These are phyloP conservation scores for Centropus bengalensis DNA, from an alignment of 2,113 vertebrate species.

Conservation along the genomic window DNA sequence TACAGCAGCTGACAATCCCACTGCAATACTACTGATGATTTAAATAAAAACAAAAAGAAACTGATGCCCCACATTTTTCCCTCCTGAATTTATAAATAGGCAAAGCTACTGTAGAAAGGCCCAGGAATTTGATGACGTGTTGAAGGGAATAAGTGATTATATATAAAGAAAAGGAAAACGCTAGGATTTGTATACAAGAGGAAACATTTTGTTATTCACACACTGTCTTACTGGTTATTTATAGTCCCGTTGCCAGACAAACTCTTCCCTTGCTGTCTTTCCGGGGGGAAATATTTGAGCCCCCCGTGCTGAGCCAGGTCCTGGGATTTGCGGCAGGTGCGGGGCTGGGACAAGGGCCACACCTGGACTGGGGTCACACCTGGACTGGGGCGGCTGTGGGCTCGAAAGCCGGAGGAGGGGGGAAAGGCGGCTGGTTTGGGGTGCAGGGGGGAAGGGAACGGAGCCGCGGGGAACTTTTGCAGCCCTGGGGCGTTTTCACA, in stretches of 20 bases:
- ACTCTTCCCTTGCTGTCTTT: neutral
- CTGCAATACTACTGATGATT: slow-evolving; percentile 50
- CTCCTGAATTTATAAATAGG: slow-evolving; percentile 1
- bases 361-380: neutral
- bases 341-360: neutral
- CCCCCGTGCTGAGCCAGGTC: neutral
- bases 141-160: neutral
- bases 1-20: slow-evolving; percentile 73
- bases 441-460: fast-evolving
- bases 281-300: neutral
- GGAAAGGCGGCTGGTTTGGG: neutral
- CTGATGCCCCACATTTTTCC: slow-evolving; percentile 26
- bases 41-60: slow-evolving; percentile 57
- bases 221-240: neutral
- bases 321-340: neutral
- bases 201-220: neutral
- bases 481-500: neutral
- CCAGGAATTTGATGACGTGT: slow-evolving; percentile 37
- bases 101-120: slow-evolving; percentile 31
- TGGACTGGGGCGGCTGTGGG: neutral
- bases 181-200: neutral
- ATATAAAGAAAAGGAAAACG: neutral
- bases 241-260: neutral
- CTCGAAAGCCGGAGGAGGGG: neutral
- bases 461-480: neutral